Percentiles rank a stretch among this genome's conserved stretches.
phyloP scores from a whole-genome alignment of 2,113 vertebrate species.

The Passer domesticus region DNA sequence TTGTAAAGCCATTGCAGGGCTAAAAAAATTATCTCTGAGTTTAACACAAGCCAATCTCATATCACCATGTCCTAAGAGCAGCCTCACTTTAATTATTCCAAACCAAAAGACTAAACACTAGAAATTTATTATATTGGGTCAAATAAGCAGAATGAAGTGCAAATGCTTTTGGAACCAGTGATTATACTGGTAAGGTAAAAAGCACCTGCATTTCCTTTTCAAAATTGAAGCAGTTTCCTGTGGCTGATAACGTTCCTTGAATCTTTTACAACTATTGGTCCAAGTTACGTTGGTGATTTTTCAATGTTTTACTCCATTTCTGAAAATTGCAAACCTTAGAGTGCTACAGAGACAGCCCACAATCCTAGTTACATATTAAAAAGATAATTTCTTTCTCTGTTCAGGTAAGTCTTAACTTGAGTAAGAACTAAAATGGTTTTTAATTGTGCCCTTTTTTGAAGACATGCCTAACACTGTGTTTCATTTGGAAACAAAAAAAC shows the following conservation, averaged over 20 bases:
- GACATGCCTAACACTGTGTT: not conserved
- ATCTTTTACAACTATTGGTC: not conserved
- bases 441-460: not conserved
- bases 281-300: not conserved
- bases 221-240: not conserved
- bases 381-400: not conserved
- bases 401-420: not conserved
- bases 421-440: not conserved
- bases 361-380: not conserved
- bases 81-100: not conserved
- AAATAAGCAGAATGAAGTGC: not conserved
- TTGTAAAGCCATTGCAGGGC: not conserved
- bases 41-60: not conserved
- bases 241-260: not conserved
- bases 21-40: not conserved
- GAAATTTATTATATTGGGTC: not conserved
- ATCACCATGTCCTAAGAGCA: not conserved
- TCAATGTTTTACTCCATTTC: not conserved
- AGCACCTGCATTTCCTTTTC: not conserved
- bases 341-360: not conserved
- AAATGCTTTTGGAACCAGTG: not conserved
- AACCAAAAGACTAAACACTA: not conserved
- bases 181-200: not conserved
- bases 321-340: not conserved
- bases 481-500: not conserved